A percentile compares a stretch with the other conserved stretches of the same genome.
phyloP scores from a whole-genome alignment of 2,113 vertebrate species.

The Heterotilapia buettikoferi region DNA sequence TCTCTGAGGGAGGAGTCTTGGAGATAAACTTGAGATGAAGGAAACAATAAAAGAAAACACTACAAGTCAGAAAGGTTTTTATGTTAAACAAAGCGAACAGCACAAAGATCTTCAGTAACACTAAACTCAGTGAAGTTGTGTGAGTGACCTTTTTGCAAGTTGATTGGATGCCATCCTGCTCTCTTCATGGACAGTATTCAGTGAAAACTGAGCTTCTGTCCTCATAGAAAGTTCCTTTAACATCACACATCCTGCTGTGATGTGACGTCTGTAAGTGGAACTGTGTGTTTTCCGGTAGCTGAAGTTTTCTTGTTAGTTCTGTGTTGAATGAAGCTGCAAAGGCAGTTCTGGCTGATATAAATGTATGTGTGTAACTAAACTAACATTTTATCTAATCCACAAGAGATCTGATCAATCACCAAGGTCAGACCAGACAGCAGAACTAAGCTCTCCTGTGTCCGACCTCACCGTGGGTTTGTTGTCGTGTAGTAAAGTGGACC shows the following conservation, averaged over 20 bases:
- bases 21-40: not conserved
- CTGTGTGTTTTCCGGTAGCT: not conserved
- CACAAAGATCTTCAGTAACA: not conserved
- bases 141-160: not conserved
- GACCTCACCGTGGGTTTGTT: not conserved
- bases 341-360: not conserved
- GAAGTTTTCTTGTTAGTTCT: not conserved
- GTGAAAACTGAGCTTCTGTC: not conserved
- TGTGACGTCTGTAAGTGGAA: not conserved
- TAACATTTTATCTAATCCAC: not conserved
- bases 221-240: not conserved
- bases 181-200: not conserved
- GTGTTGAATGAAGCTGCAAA: not conserved
- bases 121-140: not conserved
- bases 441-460: not conserved
- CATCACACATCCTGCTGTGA: not conserved
- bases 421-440: not conserved
- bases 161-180: not conserved
- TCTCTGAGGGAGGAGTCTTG: not conserved
- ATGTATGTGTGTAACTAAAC: not conserved
- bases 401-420: not conserved
- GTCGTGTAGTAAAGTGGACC: slow-evolving; percentile 19
- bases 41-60: not conserved
- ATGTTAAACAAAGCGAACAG: not conserved
- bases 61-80: not conserved